Evolutionary conservation across 2,797 vertebrate species (phyloP).

Genomic region (Sciurus vulgaris): DNA sequence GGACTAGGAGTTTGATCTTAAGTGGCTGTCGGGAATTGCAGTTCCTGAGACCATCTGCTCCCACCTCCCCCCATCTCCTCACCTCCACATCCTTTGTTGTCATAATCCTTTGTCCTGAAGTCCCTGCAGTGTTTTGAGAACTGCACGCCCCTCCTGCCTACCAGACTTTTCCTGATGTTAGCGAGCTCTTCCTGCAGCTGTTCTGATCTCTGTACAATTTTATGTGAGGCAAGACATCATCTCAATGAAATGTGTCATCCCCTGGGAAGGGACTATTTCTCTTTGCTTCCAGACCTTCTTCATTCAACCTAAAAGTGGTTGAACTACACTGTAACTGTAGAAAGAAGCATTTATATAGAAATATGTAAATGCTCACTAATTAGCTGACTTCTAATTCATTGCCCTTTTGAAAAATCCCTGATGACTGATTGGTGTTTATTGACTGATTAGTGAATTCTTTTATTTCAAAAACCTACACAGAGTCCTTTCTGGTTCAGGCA

Average conservation of each 20-base stretch:
- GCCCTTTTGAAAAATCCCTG: conserved; percentile 12
- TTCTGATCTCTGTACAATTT: neutral
- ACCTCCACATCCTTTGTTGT: neutral
- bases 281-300: neutral
- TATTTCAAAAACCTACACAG: neutral
- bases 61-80: neutral
- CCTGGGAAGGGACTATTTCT: neutral
- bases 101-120: neutral
- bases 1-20: neutral
- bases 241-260: neutral
- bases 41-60: neutral
- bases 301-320: neutral
- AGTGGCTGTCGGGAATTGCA: neutral
- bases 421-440: neutral
- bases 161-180: neutral
- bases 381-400: neutral
- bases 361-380: neutral
- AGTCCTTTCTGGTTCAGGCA: neutral
- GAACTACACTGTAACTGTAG: neutral
- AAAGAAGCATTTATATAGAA: neutral
- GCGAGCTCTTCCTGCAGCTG: neutral
- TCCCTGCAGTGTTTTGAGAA: neutral
- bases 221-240: neutral
- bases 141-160: neutral
- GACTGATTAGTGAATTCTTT: neutral